Base-by-base conservation (phyloP, 1,140 invertebrate genomes). In the Drosophila bifasciata region DNA sequence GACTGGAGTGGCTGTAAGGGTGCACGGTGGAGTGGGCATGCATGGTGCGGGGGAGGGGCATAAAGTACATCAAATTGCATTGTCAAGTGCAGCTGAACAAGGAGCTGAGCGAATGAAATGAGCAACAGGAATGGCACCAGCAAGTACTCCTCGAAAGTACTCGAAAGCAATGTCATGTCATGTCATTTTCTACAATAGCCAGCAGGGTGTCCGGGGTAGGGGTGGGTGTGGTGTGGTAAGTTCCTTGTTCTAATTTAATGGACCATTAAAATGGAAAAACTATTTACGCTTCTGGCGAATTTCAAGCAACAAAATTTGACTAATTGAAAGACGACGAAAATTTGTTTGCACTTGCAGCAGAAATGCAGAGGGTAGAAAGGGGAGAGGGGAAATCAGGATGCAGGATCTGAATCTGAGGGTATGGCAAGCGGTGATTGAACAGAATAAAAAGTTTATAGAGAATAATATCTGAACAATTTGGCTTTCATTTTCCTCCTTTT, bases 11-110 rank as follows among this genome's bases (percentile, higher is more conserved):
- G 3, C 5, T n/a, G 19, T 7, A 25, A 3, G 11, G 25, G 49
- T 23, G 23, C n/a, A n/a, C n/a, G n/a, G n/a, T n/a, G n/a, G n/a
- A n/a, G n/a, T n/a, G n/a, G n/a, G n/a, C 51, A 39, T 62, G 45
- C 41, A 32, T 62, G 25, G 25, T 21, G n/a, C n/a, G n/a, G n/a
- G n/a, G n/a, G n/a, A n/a, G n/a, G n/a, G n/a, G 49, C 15, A 49
- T 28, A 45, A 52, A 45, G 41, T 36, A 19, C 25, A 50, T 15
- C 52, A 64, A 77, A 79, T 80, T 79, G 76, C 77, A 80, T 76
- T 80, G 77, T 79, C 76, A 76, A 80, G 50, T 70, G 77, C 71
- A 76, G n/a, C n/a, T n/a, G 49, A 21, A 39, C 64, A 23, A 4
- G 5, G 0, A 28, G 63, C 28, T 5, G 0, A 28, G 63, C 28